Evolutionary conservation across 2,888 invertebrate species (phyloP).

Genomic region (Willowsia nigromaculata): DNA sequence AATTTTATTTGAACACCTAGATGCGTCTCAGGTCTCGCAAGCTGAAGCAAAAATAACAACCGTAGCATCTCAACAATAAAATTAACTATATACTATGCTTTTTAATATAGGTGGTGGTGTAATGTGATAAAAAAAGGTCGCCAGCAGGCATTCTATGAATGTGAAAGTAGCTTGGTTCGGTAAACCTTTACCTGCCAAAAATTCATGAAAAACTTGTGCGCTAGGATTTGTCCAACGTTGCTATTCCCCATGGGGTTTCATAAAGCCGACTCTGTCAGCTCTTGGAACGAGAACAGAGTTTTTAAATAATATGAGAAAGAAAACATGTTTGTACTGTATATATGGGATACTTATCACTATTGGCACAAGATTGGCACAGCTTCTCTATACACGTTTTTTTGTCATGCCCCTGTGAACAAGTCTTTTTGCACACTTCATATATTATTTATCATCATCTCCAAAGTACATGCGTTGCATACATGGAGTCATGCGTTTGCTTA

Average conservation of each 20-base stretch:
- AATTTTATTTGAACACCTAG: not conserved
- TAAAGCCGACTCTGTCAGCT: not conserved
- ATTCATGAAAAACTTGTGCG: not conserved
- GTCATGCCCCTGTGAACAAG: not conserved
- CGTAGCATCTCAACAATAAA: too few relatives aligned
- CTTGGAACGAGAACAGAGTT: not conserved
- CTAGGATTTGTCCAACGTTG: not conserved
- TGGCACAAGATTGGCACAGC: slow-evolving; percentile 5
- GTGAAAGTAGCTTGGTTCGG: not conserved
- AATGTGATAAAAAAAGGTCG: slow-evolving; percentile 4
- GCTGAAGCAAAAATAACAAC: too few relatives aligned
- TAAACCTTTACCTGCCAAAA: slow-evolving; percentile 25
- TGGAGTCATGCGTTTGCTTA: not conserved
- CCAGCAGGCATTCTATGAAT: not conserved
- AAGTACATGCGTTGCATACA: not conserved
- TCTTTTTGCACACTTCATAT: not conserved
- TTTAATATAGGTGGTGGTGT: not conserved
- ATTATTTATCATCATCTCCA: not conserved
- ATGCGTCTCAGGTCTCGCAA: not conserved
- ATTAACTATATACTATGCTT: too few relatives aligned
- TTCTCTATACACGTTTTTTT: not conserved
- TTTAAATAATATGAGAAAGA: not conserved
- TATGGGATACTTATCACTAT: not conserved
- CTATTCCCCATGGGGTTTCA: slow-evolving; percentile 26
- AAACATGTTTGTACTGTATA: not conserved